Percentiles rank a stretch among this genome's conserved stretches.
Evolutionary conservation across 2,113 vertebrate species (phyloP).

Genomic region (Zosterops japonicus): DNA sequence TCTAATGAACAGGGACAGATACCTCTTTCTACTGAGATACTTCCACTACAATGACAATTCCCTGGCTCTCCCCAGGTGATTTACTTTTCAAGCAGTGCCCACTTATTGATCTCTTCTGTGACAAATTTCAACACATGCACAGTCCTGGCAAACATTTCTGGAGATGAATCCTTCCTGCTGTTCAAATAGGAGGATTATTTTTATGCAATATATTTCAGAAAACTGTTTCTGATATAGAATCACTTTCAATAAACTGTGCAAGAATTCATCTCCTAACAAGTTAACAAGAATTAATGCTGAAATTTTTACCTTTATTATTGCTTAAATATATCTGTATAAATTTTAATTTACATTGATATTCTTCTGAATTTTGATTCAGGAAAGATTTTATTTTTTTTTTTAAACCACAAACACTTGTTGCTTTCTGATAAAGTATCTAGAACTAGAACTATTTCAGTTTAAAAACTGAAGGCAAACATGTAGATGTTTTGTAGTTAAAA

Average conservation of each 20-base stretch:
- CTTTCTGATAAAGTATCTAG: neutral
- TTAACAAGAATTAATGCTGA: constrained; percentile 36
- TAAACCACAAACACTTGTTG: neutral
- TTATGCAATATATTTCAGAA: constrained; percentile 71
- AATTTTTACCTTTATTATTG: constrained; percentile 9
- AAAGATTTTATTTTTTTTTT: neutral
- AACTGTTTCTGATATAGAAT: constrained; percentile 45
- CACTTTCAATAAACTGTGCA: constrained; percentile 62
- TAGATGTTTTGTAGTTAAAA: neutral
- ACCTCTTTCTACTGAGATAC: constrained; percentile 67
- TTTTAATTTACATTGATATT: neutral
- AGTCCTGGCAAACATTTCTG: constrained; percentile 71
- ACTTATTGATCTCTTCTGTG: constrained; percentile 78
- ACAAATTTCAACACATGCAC: constrained; percentile 78
- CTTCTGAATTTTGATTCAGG: neutral
- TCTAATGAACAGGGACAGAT: constrained; percentile 63
- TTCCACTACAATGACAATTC: constrained; percentile 75
- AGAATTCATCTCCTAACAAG: constrained; percentile 6
- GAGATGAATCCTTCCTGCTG: constrained; percentile 75
- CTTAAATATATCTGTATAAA: neutral
- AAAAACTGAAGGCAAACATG: neutral
- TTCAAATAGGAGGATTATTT: constrained; percentile 74
- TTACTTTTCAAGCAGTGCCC: constrained; percentile 79
- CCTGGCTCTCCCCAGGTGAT: constrained; percentile 73
- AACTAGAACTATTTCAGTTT: neutral